A percentile compares a stretch with the other conserved stretches of the same genome.
Evolutionary conservation across 1,140 invertebrate species (phyloP).

Genomic region (Pachyrhynchus sulphureomaculatus): DNA sequence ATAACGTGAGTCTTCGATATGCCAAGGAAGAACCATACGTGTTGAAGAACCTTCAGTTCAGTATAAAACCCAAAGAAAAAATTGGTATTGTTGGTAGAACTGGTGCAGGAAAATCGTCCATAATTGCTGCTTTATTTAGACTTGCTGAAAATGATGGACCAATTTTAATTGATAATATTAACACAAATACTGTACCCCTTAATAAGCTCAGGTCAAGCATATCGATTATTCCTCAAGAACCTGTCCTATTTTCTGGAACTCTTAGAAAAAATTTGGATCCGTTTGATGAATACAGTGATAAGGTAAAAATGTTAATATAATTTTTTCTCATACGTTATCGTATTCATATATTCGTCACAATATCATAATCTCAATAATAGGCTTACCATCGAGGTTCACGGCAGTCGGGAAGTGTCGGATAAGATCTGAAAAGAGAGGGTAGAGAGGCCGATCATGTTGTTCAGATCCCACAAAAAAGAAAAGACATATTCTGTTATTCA

Average conservation of each 20-base stretch:
- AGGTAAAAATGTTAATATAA: constrained; percentile 57
- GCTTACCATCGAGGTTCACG: too few relatives aligned
- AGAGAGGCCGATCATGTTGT: too few relatives aligned
- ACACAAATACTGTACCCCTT: constrained; percentile 54
- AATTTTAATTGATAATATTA: constrained; percentile 62
- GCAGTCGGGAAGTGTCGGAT: too few relatives aligned
- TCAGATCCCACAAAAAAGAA: too few relatives aligned
- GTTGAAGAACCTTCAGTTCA: constrained; percentile 63
- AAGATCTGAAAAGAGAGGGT: not conserved
- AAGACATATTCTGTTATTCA: too few relatives aligned
- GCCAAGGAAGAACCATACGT: constrained; percentile 63
- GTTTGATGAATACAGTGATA: constrained; percentile 56
- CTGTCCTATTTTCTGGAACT: constrained; percentile 68
- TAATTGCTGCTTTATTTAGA: constrained; percentile 72
- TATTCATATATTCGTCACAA: too few relatives aligned
- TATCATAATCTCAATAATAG: too few relatives aligned
- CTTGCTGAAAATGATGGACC: constrained; percentile 67
- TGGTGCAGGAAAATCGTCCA: constrained; percentile 69
- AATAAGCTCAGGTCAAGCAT: constrained; percentile 63
- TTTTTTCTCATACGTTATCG: not conserved
- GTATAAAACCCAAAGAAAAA: constrained; percentile 64
- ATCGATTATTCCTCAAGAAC: constrained; percentile 73
- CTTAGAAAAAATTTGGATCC: constrained; percentile 65
- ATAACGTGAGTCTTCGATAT: constrained; percentile 67
- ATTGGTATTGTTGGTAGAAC: constrained; percentile 63